Evolutionary conservation across 1,140 invertebrate species (phyloP).

Genomic region (Drosophila rhopaloa): DNA sequence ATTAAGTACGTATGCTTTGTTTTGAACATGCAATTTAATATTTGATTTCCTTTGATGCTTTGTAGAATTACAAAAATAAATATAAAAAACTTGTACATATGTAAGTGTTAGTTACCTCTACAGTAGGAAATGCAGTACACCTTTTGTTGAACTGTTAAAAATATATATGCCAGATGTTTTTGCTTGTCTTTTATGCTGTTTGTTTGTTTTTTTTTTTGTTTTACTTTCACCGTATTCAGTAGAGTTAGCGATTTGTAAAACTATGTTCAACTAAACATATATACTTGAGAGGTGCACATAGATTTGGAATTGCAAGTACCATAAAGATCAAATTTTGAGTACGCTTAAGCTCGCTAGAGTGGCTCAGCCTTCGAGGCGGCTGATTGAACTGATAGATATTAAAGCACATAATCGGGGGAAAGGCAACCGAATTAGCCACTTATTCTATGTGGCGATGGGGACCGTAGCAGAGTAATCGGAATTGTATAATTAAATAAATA

Average conservation of each 20-base stretch:
- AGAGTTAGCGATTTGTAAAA: conserved; percentile 34
- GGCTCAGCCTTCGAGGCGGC: conserved; percentile 38
- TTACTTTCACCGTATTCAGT: conserved; percentile 12
- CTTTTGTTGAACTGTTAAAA: conserved; percentile 48
- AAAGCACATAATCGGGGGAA: conserved; percentile 43
- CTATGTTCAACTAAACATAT: conserved; percentile 24
- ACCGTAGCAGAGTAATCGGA: conserved; percentile 49
- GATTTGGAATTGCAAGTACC: conserved; percentile 32
- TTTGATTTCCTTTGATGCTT: conserved; percentile 56
- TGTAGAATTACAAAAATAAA: conserved; percentile 81
- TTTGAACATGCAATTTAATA: conserved; percentile 76
- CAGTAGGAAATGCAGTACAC: conserved; percentile 74
- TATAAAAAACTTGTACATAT: conserved; percentile 82
- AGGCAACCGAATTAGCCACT: conserved; percentile 47
- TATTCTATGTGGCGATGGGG: conserved; percentile 26
- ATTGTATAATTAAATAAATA: conserved; percentile 77
- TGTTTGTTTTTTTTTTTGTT: conserved; percentile 27
- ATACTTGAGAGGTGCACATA: conserved; percentile 23
- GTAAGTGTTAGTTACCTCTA: conserved; percentile 74
- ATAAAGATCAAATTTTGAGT: conserved; percentile 39
- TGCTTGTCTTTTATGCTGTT: conserved; percentile 54
- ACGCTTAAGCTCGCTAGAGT: conserved; percentile 47
- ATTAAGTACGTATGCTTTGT: conserved; percentile 7
- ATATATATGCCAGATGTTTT: conserved; percentile 61
- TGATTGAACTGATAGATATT: conserved; percentile 42